phyloP scores from a whole-genome alignment of 1,140 invertebrate species.

The Listronotus bonariensis region DNA sequence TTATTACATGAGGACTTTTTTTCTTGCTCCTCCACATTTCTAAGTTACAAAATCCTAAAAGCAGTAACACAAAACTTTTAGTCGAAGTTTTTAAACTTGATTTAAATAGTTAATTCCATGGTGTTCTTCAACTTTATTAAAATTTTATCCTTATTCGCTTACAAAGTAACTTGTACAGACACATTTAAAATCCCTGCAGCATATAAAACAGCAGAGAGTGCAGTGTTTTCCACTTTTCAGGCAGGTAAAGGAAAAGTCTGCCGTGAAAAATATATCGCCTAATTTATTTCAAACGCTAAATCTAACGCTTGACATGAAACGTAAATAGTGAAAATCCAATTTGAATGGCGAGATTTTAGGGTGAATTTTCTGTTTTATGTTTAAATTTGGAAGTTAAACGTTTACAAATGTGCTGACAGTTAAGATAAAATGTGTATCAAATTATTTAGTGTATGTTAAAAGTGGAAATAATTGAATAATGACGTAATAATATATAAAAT shows the following conservation, averaged over 20 bases:
- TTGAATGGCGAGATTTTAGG: constrained; percentile 6
- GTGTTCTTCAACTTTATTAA: background rate
- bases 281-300: constrained; percentile 13
- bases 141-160: background rate
- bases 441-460: no score
- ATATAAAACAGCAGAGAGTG: constrained; percentile 6
- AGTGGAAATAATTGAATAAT: no score
- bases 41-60: no score
- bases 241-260: constrained; percentile 9
- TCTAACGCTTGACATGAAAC: constrained; percentile 6
- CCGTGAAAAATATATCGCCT: constrained; percentile 11
- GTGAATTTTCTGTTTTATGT: background rate
- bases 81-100: no score
- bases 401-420: background rate
- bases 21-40: no score
- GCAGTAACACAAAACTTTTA: no score
- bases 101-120: no score
- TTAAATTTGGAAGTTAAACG: background rate
- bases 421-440: no score
- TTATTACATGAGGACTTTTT: no score
- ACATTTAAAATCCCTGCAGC: constrained; percentile 8
- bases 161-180: background rate
- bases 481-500: no score
- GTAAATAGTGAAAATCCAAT: constrained; percentile 11
- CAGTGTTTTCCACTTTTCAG: background rate